Evolutionary conservation across 2,888 invertebrate genomes (phyloP).

Genomic region (Andrena hattorfiana): DNA sequence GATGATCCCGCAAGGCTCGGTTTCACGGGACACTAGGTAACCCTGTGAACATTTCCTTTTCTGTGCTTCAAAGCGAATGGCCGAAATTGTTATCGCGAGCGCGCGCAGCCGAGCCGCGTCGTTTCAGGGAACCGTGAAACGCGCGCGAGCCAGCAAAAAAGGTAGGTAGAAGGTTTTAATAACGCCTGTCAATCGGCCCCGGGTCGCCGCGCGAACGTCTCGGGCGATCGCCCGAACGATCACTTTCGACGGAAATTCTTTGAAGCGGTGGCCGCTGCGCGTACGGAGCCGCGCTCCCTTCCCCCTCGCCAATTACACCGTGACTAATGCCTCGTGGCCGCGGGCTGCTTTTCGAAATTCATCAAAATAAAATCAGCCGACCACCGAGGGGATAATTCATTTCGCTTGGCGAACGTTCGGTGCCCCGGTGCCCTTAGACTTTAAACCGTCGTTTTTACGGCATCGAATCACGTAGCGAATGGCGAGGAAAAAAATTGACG

Average conservation of each 20-base stretch:
- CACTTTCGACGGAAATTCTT: constrained; percentile 50
- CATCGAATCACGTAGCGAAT: constrained; percentile 35
- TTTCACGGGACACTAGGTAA: constrained; percentile 51
- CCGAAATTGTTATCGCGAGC: constrained; percentile 53
- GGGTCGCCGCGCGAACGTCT: constrained; percentile 20
- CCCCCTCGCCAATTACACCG: constrained; percentile 79
- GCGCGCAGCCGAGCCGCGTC: neutral
- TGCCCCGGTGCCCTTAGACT: constrained; percentile 13
- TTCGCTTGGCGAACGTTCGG: constrained; percentile 51
- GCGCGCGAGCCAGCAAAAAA: too few relatives aligned
- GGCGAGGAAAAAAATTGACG: constrained; percentile 52
- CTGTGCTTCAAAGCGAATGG: constrained; percentile 49
- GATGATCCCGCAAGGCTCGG: constrained; percentile 43
- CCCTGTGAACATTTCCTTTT: constrained; percentile 44
- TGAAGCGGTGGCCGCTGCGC: constrained; percentile 25
- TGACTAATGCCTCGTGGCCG: constrained; percentile 80
- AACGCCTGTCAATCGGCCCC: constrained; percentile 28
- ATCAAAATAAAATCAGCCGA: constrained; percentile 80
- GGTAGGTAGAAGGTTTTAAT: constrained; percentile 18
- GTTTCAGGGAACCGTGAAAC: neutral
- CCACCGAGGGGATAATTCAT: constrained; percentile 77
- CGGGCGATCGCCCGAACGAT: constrained; percentile 33
- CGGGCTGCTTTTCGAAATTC: constrained; percentile 80
- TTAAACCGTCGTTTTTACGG: constrained; percentile 54
- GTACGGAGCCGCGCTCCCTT: constrained; percentile 53